These are phyloP conservation scores for Trinorchestia longiramus DNA, from an alignment of 1,140 invertebrate genomes.

Conservation along the genomic window DNA sequence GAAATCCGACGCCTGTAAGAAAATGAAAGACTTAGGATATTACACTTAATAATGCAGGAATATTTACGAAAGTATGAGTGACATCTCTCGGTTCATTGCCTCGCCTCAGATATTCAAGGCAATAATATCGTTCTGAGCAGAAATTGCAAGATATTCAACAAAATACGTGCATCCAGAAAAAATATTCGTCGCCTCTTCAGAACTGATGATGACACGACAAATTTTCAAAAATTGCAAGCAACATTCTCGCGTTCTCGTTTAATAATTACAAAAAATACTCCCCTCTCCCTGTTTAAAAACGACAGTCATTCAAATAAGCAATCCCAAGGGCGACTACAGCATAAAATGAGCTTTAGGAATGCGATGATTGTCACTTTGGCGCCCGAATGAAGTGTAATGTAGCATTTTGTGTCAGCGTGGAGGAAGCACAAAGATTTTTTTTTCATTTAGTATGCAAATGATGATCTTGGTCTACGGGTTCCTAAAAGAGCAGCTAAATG, in stretches of 20 bases:
- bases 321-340: background rate
- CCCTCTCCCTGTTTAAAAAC: background rate
- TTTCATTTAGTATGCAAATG: slow-evolving; percentile 8
- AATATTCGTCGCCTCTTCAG: background rate
- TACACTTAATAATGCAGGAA: background rate
- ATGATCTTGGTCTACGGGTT: background rate
- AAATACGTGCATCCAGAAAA: background rate
- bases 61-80: background rate
- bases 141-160: background rate
- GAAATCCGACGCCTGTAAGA: too few relatives aligned
- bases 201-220: background rate
- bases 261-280: background rate
- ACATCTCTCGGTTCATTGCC: background rate
- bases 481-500: background rate
- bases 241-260: background rate
- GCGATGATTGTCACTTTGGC: background rate
- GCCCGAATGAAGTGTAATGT: background rate
- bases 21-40: background rate
- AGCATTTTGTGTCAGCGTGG: background rate
- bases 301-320: background rate
- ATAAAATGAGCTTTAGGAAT: background rate
- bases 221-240: background rate
- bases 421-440: background rate
- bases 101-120: background rate
- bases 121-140: background rate